Evolutionary conservation across 2,797 vertebrate genomes (phyloP), one percentile per base, ranked within the genome.

Genomic region (Chiroxiphia lanceolata): DNA sequence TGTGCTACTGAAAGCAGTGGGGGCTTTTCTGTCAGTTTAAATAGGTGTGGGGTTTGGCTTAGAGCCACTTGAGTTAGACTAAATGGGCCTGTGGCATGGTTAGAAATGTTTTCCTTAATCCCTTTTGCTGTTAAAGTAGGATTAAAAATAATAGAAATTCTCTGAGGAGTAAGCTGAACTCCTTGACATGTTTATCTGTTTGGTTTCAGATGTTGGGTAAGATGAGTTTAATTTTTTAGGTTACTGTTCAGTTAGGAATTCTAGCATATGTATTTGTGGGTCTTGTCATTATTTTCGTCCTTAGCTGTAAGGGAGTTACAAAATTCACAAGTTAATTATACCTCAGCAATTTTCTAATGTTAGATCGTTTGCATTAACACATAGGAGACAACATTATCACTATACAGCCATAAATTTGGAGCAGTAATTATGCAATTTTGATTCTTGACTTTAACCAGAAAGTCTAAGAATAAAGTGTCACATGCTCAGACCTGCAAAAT

Each of bases 11-110:
- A 91, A 93, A 72, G 72, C 74, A 72, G 3, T 2, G 56, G 89
- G 33, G n/a, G 80, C 63, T 93, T 86, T 95, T 81, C 83, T 90
- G n/a, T 63, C 1, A 2, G 10, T 86, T 97, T 95, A 95, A 95
- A 80, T 94, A 90, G 89, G 80, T 95, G 87, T 91, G 67, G 91
- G 51, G 33, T 89, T 96, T 96, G 96, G 95, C 93, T 84, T 87
- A n/a, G 64, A 79, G 94, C 94, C 95, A 96, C 87, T 86, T 65
- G 34, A 95, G 76, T 83, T 88, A 29, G 33, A 19, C 85, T 82
- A 2, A 92, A 45, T 87, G 85, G 77, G 80, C 50, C 80, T 77
- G 74, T 91, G 94, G 67, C 56, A 44, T 40, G 67, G 51, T 34
- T 53, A 76, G 95, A 80, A 93, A 80, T 82, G 68, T 76, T 94